A percentile compares a stretch with the other conserved stretches of the same genome.
phyloP scores from a whole-genome alignment of 2,797 vertebrate genomes.

The Mus spretus region DNA sequence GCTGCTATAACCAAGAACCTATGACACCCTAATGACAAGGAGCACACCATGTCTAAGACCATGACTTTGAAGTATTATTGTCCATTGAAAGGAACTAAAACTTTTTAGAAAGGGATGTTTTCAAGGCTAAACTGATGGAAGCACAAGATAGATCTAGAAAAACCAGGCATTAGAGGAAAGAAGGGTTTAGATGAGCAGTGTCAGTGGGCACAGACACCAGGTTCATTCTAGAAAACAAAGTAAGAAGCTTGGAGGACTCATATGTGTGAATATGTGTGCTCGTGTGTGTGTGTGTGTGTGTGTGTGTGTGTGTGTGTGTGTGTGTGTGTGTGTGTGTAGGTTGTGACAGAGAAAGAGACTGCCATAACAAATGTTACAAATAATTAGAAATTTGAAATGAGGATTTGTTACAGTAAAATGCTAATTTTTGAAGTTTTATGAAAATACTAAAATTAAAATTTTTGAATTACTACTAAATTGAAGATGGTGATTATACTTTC shows the following conservation, averaged over 20 bases:
- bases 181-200: not conserved
- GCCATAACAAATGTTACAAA: constrained; percentile 34
- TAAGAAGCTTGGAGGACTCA: not conserved
- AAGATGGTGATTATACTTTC: not conserved
- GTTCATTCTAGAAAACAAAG: not conserved
- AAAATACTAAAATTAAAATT: not conserved
- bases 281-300: too few relatives aligned
- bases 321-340: too few relatives aligned
- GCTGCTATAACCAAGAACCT: not conserved
- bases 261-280: not conserved
- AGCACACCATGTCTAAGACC: not conserved
- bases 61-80: not conserved
- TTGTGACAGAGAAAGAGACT: not conserved
- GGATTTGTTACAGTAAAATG: not conserved
- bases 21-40: not conserved
- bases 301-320: not conserved
- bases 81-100: not conserved
- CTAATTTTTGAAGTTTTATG: constrained; percentile 8
- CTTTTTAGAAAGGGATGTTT: not conserved
- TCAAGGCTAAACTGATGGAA: not conserved
- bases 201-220: not conserved
- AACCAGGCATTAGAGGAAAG: not conserved
- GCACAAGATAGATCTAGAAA: not conserved
- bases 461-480: not conserved
- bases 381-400: constrained; percentile 6